Percentiles rank a stretch among this genome's conserved stretches.
Evolutionary conservation across 2,113 vertebrate species (phyloP).

Genomic region (Oncorhynchus masou): DNA sequence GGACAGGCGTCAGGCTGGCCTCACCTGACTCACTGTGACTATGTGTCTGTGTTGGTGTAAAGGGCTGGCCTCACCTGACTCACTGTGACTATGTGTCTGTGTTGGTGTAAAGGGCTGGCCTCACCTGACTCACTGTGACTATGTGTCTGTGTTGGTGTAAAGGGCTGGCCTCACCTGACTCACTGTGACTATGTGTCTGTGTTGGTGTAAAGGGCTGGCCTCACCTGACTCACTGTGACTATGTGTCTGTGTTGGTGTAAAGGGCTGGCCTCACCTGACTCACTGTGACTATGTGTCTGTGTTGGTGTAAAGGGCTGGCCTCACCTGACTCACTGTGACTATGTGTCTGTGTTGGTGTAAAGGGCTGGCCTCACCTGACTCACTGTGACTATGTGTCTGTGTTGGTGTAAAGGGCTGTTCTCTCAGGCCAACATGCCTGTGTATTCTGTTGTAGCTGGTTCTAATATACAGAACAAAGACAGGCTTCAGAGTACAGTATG

Average conservation of each 20-base stretch:
- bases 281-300: neutral
- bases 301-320: neutral
- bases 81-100: neutral
- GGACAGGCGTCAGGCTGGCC: neutral
- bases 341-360: neutral
- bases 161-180: neutral
- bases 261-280: neutral
- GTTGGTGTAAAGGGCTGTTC: neutral
- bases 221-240: neutral
- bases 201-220: neutral
- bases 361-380: neutral
- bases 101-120: neutral
- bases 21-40: neutral
- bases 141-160: neutral
- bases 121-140: neutral
- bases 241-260: neutral
- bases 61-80: neutral
- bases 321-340: neutral
- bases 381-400: neutral
- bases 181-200: neutral
- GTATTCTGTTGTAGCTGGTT: too few relatives aligned
- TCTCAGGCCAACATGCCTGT: too few relatives aligned
- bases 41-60: neutral
- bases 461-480: too few relatives aligned
- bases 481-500: too few relatives aligned